phyloP scores from a whole-genome alignment of 2,113 vertebrate genomes.

The Xerus inauris region DNA sequence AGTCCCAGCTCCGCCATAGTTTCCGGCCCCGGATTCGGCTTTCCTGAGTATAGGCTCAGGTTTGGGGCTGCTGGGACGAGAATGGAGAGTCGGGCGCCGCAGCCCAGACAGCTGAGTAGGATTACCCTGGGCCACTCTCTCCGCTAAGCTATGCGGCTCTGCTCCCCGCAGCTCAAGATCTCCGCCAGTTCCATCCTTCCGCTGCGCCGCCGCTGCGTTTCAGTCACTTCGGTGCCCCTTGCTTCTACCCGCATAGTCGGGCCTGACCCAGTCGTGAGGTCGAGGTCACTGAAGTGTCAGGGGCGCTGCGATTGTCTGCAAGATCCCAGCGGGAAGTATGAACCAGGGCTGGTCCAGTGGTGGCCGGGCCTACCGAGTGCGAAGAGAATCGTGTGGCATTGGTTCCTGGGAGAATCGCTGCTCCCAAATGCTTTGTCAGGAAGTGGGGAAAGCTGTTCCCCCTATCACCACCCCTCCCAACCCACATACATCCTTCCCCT shows the following conservation, averaged over 20 bases:
- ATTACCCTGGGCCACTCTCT: not conserved
- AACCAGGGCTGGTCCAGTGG: not conserved
- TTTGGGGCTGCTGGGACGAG: not conserved
- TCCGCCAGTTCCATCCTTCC: not conserved
- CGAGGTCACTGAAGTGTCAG: conserved; percentile 51
- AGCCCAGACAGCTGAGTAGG: not conserved
- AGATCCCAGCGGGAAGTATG: not conserved
- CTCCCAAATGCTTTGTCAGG: conserved; percentile 46
- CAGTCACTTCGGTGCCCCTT: fast-evolving
- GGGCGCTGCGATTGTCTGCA: not conserved
- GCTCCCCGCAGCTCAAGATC: fast-evolving
- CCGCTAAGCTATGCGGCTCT: fast-evolving
- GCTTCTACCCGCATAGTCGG: fast-evolving
- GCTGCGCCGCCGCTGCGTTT: fast-evolving
- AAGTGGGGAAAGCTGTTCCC: conserved; percentile 34
- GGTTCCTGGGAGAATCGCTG: not conserved
- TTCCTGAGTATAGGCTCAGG: not conserved
- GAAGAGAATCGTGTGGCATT: not conserved
- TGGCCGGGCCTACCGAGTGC: not conserved
- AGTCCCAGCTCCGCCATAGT: not conserved
- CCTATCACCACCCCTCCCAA: not conserved
- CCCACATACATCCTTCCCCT: not conserved
- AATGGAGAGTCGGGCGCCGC: not conserved
- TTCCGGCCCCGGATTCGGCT: not conserved
- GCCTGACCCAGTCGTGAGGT: not conserved